These are phyloP conservation scores for Porites cylindrica DNA, from an alignment of 92 coral and sea anemone species.

Conservation along the genomic window DNA sequence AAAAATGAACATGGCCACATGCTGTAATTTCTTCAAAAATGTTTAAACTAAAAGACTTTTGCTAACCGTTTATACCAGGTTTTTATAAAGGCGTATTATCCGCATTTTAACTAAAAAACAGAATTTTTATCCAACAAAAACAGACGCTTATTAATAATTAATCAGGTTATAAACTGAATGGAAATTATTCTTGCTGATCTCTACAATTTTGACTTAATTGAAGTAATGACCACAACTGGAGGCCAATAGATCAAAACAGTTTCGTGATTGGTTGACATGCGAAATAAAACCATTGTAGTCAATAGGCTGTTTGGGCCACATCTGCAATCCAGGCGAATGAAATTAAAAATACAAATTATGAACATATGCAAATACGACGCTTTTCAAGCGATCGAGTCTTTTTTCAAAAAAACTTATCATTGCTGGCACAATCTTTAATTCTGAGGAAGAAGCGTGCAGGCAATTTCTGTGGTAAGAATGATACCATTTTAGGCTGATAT, in stretches of 20 bases:
- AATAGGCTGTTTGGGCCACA: constrained; percentile 10
- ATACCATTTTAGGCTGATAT: background rate
- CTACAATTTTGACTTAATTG: background rate
- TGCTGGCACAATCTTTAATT: background rate
- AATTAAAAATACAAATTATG: background rate
- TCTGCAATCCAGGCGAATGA: constrained; percentile 4
- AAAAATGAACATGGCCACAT: no score
- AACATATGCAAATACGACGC: background rate
- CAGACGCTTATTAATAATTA: background rate
- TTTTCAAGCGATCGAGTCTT: background rate
- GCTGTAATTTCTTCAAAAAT: no score
- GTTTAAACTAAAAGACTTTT: no score
- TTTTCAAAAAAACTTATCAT: background rate
- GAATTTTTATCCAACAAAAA: background rate
- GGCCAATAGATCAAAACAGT: constrained; percentile 17
- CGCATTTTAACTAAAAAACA: no score
- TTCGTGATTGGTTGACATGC: constrained; percentile 6
- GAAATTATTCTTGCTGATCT: background rate
- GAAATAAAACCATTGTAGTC: background rate
- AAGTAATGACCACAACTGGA: background rate
- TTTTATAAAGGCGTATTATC: no score
- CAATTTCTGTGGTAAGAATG: constrained; percentile 1
- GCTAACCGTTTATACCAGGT: no score
- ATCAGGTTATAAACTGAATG: background rate
- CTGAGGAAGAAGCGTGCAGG: background rate